Evolutionary conservation across 2,888 invertebrate species (phyloP).

Genomic region (Hypomecis punctinalis): DNA sequence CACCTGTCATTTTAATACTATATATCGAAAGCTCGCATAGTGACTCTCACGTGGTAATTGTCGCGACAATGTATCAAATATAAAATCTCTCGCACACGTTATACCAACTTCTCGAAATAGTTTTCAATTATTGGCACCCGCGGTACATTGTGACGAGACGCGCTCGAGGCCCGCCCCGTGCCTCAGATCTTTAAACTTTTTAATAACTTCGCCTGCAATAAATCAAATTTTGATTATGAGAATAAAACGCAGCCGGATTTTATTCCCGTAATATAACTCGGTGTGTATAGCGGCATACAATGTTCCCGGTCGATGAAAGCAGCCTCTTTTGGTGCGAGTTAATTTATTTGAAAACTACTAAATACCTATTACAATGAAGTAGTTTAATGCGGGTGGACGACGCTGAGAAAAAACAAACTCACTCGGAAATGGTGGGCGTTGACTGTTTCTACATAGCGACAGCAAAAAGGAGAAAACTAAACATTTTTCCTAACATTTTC

Average conservation of each 20-base stretch:
- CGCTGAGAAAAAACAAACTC: conserved; percentile 40
- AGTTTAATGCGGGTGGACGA: conserved; percentile 59
- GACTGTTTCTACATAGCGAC: not conserved
- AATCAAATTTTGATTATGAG: conserved; percentile 79
- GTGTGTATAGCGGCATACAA: conserved; percentile 65
- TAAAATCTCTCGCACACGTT: not conserved
- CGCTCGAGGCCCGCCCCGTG: conserved; percentile 50
- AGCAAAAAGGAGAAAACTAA: not conserved
- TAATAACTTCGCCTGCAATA: conserved; percentile 67
- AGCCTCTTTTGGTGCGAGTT: conserved; percentile 57
- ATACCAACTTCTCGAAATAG: conserved; percentile 1
- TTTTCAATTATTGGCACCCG: conserved; percentile 46
- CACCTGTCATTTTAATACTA: no score
- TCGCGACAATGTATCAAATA: not conserved
- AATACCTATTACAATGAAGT: conserved; percentile 76
- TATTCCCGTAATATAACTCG: conserved; percentile 61
- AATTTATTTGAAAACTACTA: conserved; percentile 68
- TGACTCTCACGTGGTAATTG: not conserved
- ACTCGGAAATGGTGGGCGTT: conserved; percentile 58
- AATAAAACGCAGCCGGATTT: conserved; percentile 56
- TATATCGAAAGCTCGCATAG: not conserved
- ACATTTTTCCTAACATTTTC: no score
- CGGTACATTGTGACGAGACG: conserved; percentile 59
- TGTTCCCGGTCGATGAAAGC: conserved; percentile 63
- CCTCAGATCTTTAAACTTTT: conserved; percentile 62